Base-by-base conservation (phyloP, 1,140 invertebrate genomes). In the Babylonia areolata region DNA sequence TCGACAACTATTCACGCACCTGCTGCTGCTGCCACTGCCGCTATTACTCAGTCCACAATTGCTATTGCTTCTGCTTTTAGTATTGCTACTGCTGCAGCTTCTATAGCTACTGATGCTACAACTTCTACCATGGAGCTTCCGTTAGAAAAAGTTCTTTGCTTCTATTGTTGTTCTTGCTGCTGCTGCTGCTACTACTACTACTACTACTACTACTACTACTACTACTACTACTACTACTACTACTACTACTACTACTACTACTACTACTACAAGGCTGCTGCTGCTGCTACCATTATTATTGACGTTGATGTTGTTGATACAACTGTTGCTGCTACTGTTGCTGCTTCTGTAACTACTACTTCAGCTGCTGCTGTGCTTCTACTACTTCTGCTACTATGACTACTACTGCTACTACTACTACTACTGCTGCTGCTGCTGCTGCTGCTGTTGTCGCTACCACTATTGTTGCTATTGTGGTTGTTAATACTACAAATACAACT, bases 181-280 rank as follows among this genome's bases (percentile, higher is more conserved):
- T 33, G 11, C 81, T 83, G 9, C 54, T 83, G 15, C 54, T 83
- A 64, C 81, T 83, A 23, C 81, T 69, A 64, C 42, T 71, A 23
- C 82, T 84, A 73, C 82, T 84, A 73, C 82, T 84, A 73, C 82
- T 84, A 73, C 82, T 84, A 73, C 82, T 84, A 73, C 82, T 73
- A 84, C 82, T 75, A 84, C 82, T 84, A 82, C 81, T 75, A 75
- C 58, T 82, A 82, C 81, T 82, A 82, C 51, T 82, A 82, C 51
- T 82, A 82, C 51, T 82, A 82, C 51, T 84, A 84, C 54, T 84
- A 84, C 81, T 84, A 84, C 81, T 84, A 69, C 54, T 84, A 84
- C 81, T 84, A 84, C 81, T 84, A 84, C 81, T 71, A 84, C 81
- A 33, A 77, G 31, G 17, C 58, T 69, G n/a, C 58, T 69, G n/a